A percentile compares a stretch with the other conserved stretches of the same genome.
These are phyloP conservation scores for Lithophane socia DNA, from an alignment of 2,888 invertebrate genomes.

Conservation along the genomic window DNA sequence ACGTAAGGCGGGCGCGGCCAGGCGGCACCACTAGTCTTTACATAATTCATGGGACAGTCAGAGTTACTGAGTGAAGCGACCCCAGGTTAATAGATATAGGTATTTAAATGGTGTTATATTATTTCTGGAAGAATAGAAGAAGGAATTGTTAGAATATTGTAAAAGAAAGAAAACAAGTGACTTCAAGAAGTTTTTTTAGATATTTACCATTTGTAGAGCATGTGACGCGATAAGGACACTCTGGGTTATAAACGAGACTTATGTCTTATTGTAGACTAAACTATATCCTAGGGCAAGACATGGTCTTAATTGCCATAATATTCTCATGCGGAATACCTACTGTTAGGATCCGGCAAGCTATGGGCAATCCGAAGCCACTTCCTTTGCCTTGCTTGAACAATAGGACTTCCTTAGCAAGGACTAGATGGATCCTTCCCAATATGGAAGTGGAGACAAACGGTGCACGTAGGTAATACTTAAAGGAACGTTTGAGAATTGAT, in stretches of 20 bases:
- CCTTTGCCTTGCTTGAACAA: constrained; percentile 31
- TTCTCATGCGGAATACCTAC: neutral
- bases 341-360: neutral
- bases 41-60: constrained; percentile 77
- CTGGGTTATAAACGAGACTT: neutral
- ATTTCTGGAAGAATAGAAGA: neutral
- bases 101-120: constrained; percentile 70
- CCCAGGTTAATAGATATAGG: constrained; percentile 83
- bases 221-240: neutral
- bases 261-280: neutral
- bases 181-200: neutral
- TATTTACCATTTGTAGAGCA: neutral
- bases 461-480: too few species aligned
- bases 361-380: constrained; percentile 6
- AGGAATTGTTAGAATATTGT: neutral
- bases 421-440: constrained; percentile 4
- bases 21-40: constrained; percentile 64
- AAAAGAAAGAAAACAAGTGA: neutral
- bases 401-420: constrained; percentile 22
- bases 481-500: neutral
- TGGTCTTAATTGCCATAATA: constrained; percentile 1
- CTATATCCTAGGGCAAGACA: neutral
- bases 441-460: neutral
- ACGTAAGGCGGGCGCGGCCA: constrained; percentile 57
- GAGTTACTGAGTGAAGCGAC: constrained; percentile 79